Evolutionary conservation across 1,140 invertebrate genomes (phyloP), one percentile per base, ranked within the genome.

Genomic region (Diploscapter pachys): DNA sequence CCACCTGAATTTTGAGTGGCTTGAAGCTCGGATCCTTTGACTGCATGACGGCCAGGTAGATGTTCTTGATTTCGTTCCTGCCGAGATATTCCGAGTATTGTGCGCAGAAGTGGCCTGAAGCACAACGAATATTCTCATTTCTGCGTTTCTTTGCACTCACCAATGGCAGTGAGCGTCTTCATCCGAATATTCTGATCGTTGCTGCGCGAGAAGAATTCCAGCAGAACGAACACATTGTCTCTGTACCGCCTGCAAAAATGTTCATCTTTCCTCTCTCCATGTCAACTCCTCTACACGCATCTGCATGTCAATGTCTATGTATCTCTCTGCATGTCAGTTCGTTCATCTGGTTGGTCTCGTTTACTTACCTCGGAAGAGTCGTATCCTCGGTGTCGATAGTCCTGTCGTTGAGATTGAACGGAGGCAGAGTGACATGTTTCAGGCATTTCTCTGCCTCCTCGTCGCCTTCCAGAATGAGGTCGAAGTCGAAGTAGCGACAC

Each of bases 51-150:
- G 91, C 89, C 85, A 94, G 92, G 86, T 98, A 99, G 68, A 95
- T 90, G 73, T 91, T 90, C 85, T 95, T 96, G 11, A 98, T 86
- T 81, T 94, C 91, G 2, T 90, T 89, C 67, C 91, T 89, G 78
- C 96, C 88, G 91, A 98, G 93, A 83, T 95, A 93, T 80, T 97
- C 93, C 85, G 95, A 96, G 87, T 98, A 93, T 68, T 95, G 88
- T 70, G 96, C 94, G 85, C 94, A 95, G 68, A 98, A 90, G 53
- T 92, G 75, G 5, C 75, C 71, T 72, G 49, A 66, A 71, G 6
- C n/a, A 11, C n/a, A 69, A n/a, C 55, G 6, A 5, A 61, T 6
- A 2, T n/a, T n/a, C 11, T 50, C 13, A 52, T 53, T n/a, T 11
- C 8, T 48, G 9, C 13, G 48, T 49, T 64, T 49, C 13, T 6